These are phyloP conservation scores for Goniozus legneri DNA, from an alignment of 1,140 invertebrate species.

Conservation along the genomic window DNA sequence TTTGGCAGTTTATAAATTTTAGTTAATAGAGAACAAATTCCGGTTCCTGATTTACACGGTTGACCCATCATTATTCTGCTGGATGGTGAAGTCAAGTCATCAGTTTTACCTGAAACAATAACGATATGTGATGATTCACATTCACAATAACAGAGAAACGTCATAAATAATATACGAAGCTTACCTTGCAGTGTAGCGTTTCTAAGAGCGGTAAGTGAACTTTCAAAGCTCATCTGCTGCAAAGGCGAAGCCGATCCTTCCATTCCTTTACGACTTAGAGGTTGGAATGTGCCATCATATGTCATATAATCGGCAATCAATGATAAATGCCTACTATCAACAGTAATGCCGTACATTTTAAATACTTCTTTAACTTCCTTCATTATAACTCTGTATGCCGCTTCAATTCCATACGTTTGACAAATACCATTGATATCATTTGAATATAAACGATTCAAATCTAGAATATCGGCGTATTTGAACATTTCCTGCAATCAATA, in stretches of 20 bases:
- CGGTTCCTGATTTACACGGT: constrained; percentile 80
- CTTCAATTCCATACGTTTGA: constrained; percentile 92
- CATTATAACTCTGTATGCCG: constrained; percentile 84
- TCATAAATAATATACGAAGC: constrained; percentile 9
- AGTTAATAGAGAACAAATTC: constrained; percentile 61
- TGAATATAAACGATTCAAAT: constrained; percentile 83
- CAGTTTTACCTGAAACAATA: constrained; percentile 59
- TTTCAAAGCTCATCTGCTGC: constrained; percentile 98
- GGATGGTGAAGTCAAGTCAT: constrained; percentile 82
- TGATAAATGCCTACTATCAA: constrained; percentile 89
- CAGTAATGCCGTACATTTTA: constrained; percentile 91
- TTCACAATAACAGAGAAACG: not conserved
- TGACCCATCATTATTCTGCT: constrained; percentile 85
- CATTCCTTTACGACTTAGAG: constrained; percentile 89
- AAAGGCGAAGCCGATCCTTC: constrained; percentile 83
- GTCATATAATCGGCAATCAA: constrained; percentile 99
- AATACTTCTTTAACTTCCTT: constrained; percentile 92
- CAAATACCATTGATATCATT: constrained; percentile 94
- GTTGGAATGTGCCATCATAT: constrained; percentile 82
- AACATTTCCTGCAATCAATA: constrained; percentile 69
- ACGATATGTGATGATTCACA: constrained; percentile 9
- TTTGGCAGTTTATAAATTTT: constrained; percentile 25
- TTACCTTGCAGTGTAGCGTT: constrained; percentile 71
- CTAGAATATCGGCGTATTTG: constrained; percentile 75
- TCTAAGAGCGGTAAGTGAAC: constrained; percentile 82